Evolutionary conservation across 2,797 vertebrate genomes (phyloP), one percentile per base, ranked within the genome.

Genomic region (Halcyon leucocephala): DNA sequence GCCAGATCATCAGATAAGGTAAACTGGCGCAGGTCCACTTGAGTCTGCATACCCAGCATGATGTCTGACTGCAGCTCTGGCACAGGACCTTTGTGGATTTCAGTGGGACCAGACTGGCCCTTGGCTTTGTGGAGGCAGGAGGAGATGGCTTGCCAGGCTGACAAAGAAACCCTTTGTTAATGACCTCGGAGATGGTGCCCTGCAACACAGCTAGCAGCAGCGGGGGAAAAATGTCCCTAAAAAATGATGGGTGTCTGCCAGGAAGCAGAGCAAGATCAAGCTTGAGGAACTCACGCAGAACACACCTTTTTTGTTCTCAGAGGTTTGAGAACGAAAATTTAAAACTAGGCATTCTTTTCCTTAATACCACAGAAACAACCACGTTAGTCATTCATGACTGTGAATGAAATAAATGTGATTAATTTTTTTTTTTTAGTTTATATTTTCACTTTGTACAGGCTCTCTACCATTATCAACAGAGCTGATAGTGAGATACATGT

Each of bases 1-100:
- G 90, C 83, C 83, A 20, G 81, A 85, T 25, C 67, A 61, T 54
- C 92, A 72, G 93, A 86, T 77, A 86, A 49, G 55, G 73, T 11
- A 15, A 52, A 14, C 17, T 65, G 92, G 80, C 49, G 0, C 24
- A 22, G 78, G 18, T 54, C 73, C 51, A 29, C 37, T 17, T 3
- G 17, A 25, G 51, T 20, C 61, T 37, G 73, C 19, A 9, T 4
- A 62, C 28, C 6, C 51, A 62, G 54, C 12, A 14, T 14, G 5
- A 44, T 5, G 69, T 28, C 39, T 67, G 33, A 20, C 58, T 12
- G 73, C 9, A n/a, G 89, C 58, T 86, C 91, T 48, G 93, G 91
- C 84, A 58, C 29, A 4, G 74, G 18, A 82, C 22, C 51, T 15
- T 2, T 4, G 39, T 1, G 55, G 26, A 33, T 62, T 35, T 82